Evolutionary conservation across 2,113 vertebrate species (phyloP).

Genomic region (Aegotheles bennettii): DNA sequence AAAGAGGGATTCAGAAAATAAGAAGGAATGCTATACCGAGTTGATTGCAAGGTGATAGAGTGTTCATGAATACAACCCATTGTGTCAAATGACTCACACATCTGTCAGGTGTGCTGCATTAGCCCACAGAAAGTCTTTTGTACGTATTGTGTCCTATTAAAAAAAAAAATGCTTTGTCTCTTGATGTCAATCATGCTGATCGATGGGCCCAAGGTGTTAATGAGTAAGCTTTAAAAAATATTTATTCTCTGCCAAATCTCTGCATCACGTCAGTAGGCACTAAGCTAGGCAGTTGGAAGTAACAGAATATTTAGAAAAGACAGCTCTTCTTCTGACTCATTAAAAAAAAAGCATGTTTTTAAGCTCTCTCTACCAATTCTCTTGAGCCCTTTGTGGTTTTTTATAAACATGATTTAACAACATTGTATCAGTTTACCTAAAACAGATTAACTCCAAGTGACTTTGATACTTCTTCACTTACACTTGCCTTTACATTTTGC

Average conservation of each 20-base stretch:
- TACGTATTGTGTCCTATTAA: constrained; percentile 54
- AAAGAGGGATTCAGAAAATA: constrained; percentile 33
- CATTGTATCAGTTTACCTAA: constrained; percentile 73
- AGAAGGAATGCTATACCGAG: constrained; percentile 43
- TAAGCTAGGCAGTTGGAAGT: constrained; percentile 63
- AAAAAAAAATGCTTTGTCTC: constrained; percentile 66
- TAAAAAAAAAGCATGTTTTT: constrained; percentile 45
- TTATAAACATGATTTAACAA: constrained; percentile 69
- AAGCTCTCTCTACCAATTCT: constrained; percentile 40
- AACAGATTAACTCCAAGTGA: constrained; percentile 72
- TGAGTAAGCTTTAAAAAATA: constrained; percentile 70
- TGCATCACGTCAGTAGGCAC: constrained; percentile 59
- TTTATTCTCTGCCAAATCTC: constrained; percentile 69
- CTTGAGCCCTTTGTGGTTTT: constrained; percentile 42
- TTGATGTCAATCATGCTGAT: constrained; percentile 70
- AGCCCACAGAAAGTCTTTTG: constrained; percentile 66
- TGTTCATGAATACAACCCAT: constrained; percentile 59
- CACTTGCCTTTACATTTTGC: constrained; percentile 66
- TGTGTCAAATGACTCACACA: constrained; percentile 69
- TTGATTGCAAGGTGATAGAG: constrained; percentile 37
- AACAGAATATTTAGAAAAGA: constrained; percentile 64
- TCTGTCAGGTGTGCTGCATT: constrained; percentile 72
- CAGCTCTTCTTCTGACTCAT: constrained; percentile 64
- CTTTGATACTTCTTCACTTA: constrained; percentile 60
- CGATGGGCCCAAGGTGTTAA: constrained; percentile 69